Evolutionary conservation across 2,797 vertebrate genomes (phyloP).

Genomic region (Macropus fuliginosus): DNA sequence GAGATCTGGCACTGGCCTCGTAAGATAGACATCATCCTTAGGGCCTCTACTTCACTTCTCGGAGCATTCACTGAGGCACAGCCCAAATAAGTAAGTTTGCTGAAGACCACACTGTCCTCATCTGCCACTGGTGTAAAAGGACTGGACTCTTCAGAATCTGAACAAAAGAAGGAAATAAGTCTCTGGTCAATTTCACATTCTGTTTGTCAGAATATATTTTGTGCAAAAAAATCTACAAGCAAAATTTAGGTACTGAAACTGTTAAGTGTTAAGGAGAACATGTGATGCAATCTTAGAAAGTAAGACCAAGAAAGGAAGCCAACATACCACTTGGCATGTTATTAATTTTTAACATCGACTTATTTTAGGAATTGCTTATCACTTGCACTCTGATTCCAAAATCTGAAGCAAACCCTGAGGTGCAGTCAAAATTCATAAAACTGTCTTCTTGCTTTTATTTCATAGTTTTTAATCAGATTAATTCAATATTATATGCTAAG

Average conservation of each 20-base stretch:
- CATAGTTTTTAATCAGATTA: slow-evolving; percentile 36
- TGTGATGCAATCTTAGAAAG: neutral
- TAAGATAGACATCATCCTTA: slow-evolving; percentile 98
- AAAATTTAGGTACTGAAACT: slow-evolving; percentile 37
- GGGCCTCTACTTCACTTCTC: slow-evolving; percentile 96
- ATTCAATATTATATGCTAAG: slow-evolving; percentile 7
- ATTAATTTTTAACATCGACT: slow-evolving; percentile 40
- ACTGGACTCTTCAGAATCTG: slow-evolving; percentile 85
- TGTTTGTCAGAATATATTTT: slow-evolving; percentile 39
- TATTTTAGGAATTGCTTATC: slow-evolving; percentile 3
- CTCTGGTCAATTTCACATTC: slow-evolving; percentile 32
- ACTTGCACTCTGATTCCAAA: slow-evolving; percentile 9
- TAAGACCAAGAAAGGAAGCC: slow-evolving; percentile 5
- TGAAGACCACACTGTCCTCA: slow-evolving; percentile 98
- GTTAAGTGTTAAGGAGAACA: slow-evolving; percentile 49
- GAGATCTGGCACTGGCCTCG: slow-evolving; percentile 95
- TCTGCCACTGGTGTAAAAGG: slow-evolving; percentile 93
- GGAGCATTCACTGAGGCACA: slow-evolving; percentile 98
- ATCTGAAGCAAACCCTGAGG: slow-evolving; percentile 28
- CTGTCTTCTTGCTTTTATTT: slow-evolving; percentile 44
- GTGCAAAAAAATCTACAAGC: slow-evolving; percentile 45
- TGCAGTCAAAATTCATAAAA: slow-evolving; percentile 37
- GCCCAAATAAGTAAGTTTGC: slow-evolving; percentile 97
- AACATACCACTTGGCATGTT: slow-evolving; percentile 3
- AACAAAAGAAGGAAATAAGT: slow-evolving; percentile 44